Evolutionary conservation across 2,888 invertebrate genomes (phyloP).

Genomic region (Dryadula phaetusa): DNA sequence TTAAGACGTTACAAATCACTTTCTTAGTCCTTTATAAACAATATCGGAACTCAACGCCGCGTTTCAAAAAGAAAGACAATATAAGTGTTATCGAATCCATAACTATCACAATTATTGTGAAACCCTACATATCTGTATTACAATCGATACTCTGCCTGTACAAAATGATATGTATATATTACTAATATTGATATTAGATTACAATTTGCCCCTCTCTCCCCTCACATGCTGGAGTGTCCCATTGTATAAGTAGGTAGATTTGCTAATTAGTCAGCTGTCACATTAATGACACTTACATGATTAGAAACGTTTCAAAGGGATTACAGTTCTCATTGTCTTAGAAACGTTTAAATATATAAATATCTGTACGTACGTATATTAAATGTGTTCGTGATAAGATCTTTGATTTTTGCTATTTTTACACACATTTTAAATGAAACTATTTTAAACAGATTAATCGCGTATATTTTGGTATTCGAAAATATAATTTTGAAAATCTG

Average conservation of each 20-base stretch:
- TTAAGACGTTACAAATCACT: no score
- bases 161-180: not conserved
- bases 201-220: not conserved
- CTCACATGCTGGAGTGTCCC: not conserved
- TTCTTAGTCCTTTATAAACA: no score
- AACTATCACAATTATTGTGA: no score
- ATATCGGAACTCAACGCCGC: no score
- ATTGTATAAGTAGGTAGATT: slow-evolving; percentile 26
- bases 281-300: slow-evolving; percentile 29
- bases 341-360: not conserved
- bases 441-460: no score
- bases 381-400: not conserved
- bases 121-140: not conserved
- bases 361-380: not conserved
- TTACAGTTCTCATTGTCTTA: slow-evolving; percentile 18
- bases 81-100: no score
- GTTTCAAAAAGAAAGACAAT: no score
- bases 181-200: slow-evolving; percentile 5
- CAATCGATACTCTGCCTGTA: no score
- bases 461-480: no score
- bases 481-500: no score
- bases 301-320: slow-evolving; percentile 24
- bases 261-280: slow-evolving; percentile 39
- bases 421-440: no score
- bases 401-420: no score